Conservation (phyloP, 2,113 vertebrate species). For the Aptenodytes patagonicus region DNA sequence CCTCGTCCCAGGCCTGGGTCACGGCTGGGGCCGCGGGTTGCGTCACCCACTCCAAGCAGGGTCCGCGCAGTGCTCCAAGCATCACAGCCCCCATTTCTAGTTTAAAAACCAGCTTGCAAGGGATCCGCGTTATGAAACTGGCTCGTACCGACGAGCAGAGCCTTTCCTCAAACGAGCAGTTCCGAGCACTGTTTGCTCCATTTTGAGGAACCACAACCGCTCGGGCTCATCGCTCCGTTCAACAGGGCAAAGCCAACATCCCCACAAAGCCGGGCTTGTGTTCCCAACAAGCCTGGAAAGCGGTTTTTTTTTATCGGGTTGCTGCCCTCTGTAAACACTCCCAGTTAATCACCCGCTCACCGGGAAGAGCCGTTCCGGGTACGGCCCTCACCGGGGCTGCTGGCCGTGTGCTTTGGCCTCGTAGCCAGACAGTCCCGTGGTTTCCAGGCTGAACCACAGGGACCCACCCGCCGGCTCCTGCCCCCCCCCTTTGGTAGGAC, state of each 20-base stretch:
- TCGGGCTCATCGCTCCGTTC: not conserved
- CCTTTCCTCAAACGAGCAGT: not conserved
- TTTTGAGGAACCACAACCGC: not conserved
- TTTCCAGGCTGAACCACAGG: not conserved
- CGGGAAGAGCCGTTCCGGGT: not conserved
- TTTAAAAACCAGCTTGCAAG: not conserved
- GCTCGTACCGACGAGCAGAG: rapidly evolving
- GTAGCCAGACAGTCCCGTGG: not conserved
- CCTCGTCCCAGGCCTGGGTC: not conserved
- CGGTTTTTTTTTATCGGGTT: not conserved
- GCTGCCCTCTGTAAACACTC: not conserved
- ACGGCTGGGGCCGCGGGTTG: not conserved
- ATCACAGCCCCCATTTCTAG: no score
- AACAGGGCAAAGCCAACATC: not conserved
- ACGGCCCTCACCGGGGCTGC: not conserved
- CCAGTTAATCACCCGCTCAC: not conserved
- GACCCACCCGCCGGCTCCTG: not conserved
- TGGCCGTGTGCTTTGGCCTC: not conserved
- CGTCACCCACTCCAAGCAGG: not conserved
- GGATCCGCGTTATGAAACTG: not conserved
- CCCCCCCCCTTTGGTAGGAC: not conserved
- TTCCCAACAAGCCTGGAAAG: not conserved
- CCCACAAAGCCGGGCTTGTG: not conserved
- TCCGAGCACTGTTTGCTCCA: not conserved
- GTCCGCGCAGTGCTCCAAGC: rapidly evolving